These are phyloP conservation scores for Latheticus oryzae DNA, from an alignment of 2,888 invertebrate genomes.

Conservation along the genomic window DNA sequence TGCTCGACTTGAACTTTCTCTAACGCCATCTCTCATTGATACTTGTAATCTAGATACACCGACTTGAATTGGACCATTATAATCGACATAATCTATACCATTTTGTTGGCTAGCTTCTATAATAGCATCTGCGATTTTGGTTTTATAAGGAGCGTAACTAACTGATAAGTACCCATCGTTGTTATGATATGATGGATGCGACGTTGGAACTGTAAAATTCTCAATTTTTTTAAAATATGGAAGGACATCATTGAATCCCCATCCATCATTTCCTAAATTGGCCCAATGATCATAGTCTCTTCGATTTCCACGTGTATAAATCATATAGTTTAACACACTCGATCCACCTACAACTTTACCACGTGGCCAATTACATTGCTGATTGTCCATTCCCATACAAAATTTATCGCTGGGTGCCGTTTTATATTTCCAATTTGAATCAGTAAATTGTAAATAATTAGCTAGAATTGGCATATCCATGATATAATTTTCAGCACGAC, in stretches of 20 bases:
- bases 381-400: constrained; percentile 80
- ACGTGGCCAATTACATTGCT: constrained; percentile 81
- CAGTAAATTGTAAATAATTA: constrained; percentile 77
- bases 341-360: constrained; percentile 79
- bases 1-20: constrained; percentile 67
- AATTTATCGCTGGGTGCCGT: constrained; percentile 80
- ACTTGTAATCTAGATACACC: constrained; percentile 69
- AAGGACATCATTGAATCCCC: constrained; percentile 79
- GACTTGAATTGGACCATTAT: constrained; percentile 72
- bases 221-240: constrained; percentile 87
- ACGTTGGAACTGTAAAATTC: constrained; percentile 85
- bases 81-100: constrained; percentile 75
- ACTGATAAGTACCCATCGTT: constrained; percentile 70
- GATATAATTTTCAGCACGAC: constrained; percentile 73
- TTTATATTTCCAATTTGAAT: constrained; percentile 84
- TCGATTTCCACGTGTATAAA: constrained; percentile 89
- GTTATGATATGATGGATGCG: constrained; percentile 68
- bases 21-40: constrained; percentile 67
- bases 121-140: constrained; percentile 72
- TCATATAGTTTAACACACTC: constrained; percentile 90
- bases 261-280: constrained; percentile 76
- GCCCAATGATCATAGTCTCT: constrained; percentile 92
- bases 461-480: constrained; percentile 84
- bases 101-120: constrained; percentile 73
- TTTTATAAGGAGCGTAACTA: constrained; percentile 70